Evolutionary conservation across 2,113 vertebrate species (phyloP), one percentile per base, ranked within the genome.

Genomic region (Budorcas taxicolor): DNA sequence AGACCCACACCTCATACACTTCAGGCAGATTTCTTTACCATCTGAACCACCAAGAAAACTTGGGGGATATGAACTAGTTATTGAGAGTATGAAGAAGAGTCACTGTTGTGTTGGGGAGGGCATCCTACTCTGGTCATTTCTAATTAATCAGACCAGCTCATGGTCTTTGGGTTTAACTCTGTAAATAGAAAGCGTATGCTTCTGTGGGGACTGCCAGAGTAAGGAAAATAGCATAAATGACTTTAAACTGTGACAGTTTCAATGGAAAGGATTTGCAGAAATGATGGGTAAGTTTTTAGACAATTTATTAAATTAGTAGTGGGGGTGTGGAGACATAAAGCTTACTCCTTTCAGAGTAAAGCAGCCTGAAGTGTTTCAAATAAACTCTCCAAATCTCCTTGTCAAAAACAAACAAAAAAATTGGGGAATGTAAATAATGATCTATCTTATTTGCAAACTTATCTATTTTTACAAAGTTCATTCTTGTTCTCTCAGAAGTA

Each of bases 171-270:
- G 62, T 33, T 91, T 80, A 52, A 45, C 36, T 88, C 67, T 87
- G 43, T 45, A 93, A 93, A 93, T 64, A 89, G 92, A 93, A 96
- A 94, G 43, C 71, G 96, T 87, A 84, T 87, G 83, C 45, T n/a
- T 40, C 57, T 47, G 13, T 36, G 52, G 36, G 52, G 62, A 47
- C 50, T 50, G n/a, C 60, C 80, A 74, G 80, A 62, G 45, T 27
- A 58, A 88, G 80, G 17, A 53, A 88, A 84, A 94, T 3, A 74
- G 57, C 62, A 83, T 52, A 74, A 71, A 76, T 23, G n/a, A 23
- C 86, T 92, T 96, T 74, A 52, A 43, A 5, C 31, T 90, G 36
- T 53, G 52, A 62, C 40, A 71, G 19, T 57, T n/a, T 90, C 57
- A 76, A 58, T 53, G 84, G 80, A 90, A 90, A 80, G 11, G 29